Evolutionary conservation across 2,797 vertebrate species (phyloP), one percentile per base, ranked within the genome.

Genomic region (Danio tinwini): DNA sequence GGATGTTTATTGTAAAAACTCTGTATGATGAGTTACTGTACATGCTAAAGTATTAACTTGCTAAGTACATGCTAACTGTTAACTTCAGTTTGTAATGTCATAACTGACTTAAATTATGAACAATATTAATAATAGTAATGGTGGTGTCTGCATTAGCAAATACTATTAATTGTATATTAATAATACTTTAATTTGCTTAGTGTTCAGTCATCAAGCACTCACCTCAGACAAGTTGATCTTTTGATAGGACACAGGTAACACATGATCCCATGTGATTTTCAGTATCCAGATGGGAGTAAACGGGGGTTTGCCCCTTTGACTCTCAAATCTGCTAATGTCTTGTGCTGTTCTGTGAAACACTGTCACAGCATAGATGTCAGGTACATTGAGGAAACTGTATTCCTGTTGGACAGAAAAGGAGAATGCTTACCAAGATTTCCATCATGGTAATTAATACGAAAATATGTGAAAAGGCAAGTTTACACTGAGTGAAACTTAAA

Each of bases 211-310:
- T 42, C 12, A 65, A 61, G 68, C 6, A 55, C 76, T 86, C 82
- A 95, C 94, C 93, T 95, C 93, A 78, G 93, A 93, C 12, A 82
- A 40, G 85, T 91, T 92, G 80, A 92, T 72, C 69, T 88, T 92
- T 89, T 96, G 94, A 78, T 90, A 93, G 45, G 87, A 91, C 29
- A 95, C 88, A 0, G 94, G 90, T 85, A 93, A 87, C 71, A 94
- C 90, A 0, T 89, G 81, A 79, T 94, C 92, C 95, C 95, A 96
- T 12, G 94, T 96, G 84, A 96, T 91, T 87, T 95, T 95, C 12
- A 95, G 89, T 76, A 95, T 94, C 94, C 94, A 96, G 58, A 74
- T 75, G 0, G 95, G 93, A 7, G 45, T 90, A 81, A 94, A 96
- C 8, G 88, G 59, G 13, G 87, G 78, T 17, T 76, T 90, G 4